These are phyloP conservation scores for Agonopterix subpropinquella DNA, from an alignment of 2,888 invertebrate species.

Conservation along the genomic window DNA sequence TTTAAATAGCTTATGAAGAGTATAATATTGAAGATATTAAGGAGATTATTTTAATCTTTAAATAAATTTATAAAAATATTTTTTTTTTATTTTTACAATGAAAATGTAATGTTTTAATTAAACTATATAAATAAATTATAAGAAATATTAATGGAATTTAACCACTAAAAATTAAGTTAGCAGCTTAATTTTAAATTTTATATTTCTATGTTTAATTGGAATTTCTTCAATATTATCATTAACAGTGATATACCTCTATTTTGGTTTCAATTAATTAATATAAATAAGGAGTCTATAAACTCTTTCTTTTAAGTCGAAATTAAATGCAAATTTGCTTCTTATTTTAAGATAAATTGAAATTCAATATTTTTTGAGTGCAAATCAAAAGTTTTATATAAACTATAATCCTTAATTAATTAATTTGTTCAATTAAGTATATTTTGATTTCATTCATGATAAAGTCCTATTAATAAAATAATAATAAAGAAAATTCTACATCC, in stretches of 20 bases:
- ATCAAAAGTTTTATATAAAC: conserved; percentile 57
- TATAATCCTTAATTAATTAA: conserved; percentile 52
- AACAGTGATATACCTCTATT: conserved; percentile 80
- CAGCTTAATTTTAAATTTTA: conserved; percentile 71
- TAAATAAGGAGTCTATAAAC: conserved; percentile 69
- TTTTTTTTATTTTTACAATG: conserved; percentile 78
- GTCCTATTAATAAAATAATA: conserved; percentile 67
- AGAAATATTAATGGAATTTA: conserved; percentile 68
- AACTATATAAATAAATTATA: conserved; percentile 75
- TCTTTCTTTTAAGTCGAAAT: conserved; percentile 64
- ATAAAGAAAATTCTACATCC: conserved; percentile 58
- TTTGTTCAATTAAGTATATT: conserved; percentile 58
- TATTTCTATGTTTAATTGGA: conserved; percentile 76
- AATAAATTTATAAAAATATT: conserved; percentile 35
- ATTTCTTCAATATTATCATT: conserved; percentile 75
- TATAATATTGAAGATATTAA: conserved; percentile 59
- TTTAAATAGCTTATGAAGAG: conserved; percentile 59
- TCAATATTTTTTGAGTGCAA: conserved; percentile 59
- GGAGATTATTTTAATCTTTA: conserved; percentile 42
- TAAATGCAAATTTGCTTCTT: conserved; percentile 71
- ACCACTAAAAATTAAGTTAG: conserved; percentile 78
- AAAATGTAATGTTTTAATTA: conserved; percentile 80
- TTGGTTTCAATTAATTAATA: conserved; percentile 76
- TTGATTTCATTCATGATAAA: conserved; percentile 61
- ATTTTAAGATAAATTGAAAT: conserved; percentile 70